Evolutionary conservation across 1,140 invertebrate genomes (phyloP).

Genomic region (Epicauta chinensis): DNA sequence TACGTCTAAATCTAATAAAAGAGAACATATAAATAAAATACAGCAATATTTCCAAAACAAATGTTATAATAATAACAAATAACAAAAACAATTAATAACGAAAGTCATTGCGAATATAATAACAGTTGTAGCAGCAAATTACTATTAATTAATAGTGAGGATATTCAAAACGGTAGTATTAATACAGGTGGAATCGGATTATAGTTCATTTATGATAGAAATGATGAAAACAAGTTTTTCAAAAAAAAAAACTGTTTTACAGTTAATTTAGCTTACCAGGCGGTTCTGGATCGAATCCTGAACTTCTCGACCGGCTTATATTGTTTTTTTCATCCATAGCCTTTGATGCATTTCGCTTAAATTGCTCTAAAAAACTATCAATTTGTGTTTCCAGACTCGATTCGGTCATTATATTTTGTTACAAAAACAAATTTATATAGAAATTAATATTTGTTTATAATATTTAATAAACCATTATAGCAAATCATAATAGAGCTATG

Average conservation of each 20-base stretch:
- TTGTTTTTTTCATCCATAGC: slow-evolving; percentile 56
- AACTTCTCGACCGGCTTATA: slow-evolving; percentile 20
- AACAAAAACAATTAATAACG: too few relatives aligned
- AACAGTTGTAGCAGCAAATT: too few relatives aligned
- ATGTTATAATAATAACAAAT: too few relatives aligned
- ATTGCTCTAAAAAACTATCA: slow-evolving; percentile 74
- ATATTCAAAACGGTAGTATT: background rate
- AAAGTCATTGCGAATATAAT: background rate
- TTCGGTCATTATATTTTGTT: slow-evolving; percentile 49
- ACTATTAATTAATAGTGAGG: background rate
- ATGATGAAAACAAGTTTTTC: slow-evolving; percentile 9
- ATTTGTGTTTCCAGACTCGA: slow-evolving; percentile 68
- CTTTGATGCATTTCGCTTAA: slow-evolving; percentile 65
- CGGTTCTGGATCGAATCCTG: slow-evolving; percentile 27
- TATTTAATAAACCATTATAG: too few relatives aligned
- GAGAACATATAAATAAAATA: too few relatives aligned
- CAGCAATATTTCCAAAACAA: too few relatives aligned
- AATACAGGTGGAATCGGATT: background rate
- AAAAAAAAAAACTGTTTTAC: background rate
- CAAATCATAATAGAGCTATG: too few relatives aligned
- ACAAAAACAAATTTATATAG: background rate
- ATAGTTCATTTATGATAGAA: background rate
- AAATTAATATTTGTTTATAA: background rate
- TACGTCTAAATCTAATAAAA: too few relatives aligned
- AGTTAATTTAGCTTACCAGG: slow-evolving; percentile 22